Conservation (phyloP, 1,140 invertebrate species). For the Cyrtorhinus lividipennis region DNA sequence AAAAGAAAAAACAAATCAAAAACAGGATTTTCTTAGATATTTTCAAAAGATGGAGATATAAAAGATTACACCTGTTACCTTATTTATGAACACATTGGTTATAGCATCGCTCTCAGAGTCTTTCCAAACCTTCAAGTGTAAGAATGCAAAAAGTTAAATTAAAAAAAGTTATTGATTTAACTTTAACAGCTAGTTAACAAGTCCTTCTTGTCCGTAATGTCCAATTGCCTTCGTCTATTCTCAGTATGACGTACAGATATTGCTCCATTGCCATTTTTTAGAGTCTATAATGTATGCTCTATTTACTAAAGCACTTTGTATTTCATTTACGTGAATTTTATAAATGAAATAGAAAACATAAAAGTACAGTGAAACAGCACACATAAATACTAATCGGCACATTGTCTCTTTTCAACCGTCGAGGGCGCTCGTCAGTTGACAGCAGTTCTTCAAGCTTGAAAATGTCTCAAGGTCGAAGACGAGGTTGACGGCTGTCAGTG, state of each 20-base stretch:
- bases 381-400: neutral
- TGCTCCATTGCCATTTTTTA: neutral
- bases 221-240: neutral
- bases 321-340: neutral
- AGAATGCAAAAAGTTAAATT: neutral
- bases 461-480: slow-evolving; percentile 13
- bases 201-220: neutral
- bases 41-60: slow-evolving; percentile 4
- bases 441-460: slow-evolving; percentile 14
- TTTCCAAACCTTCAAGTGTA: slow-evolving; percentile 6
- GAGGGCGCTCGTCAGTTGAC: neutral
- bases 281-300: neutral
- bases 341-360: neutral
- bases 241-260: neutral
- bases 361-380: slow-evolving; percentile 1
- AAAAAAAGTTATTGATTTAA: neutral
- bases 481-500: slow-evolving; percentile 10
- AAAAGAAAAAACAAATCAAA: too few relatives aligned
- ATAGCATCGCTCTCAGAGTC: slow-evolving; percentile 8
- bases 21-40: neutral
- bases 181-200: neutral
- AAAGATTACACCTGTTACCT: slow-evolving; percentile 14
- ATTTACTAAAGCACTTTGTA: neutral
- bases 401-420: neutral
- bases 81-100: slow-evolving; percentile 16